Conservation (phyloP, 2,888 invertebrate genomes). For the Netelia melanura region DNA sequence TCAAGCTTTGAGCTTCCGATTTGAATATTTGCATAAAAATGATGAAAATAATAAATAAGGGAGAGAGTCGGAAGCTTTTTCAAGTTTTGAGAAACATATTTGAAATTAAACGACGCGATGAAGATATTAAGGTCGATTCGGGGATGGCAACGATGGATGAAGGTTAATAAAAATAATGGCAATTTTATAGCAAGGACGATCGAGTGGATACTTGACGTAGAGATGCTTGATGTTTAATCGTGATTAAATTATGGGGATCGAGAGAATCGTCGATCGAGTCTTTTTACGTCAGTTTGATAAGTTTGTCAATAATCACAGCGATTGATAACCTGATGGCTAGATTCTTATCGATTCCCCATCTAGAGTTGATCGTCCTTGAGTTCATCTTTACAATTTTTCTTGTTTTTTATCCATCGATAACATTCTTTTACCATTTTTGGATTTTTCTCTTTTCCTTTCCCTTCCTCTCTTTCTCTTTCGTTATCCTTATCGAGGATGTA, state of each 20-base stretch:
- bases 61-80: no score
- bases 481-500: background rate
- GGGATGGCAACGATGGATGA: no score
- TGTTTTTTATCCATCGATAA: background rate
- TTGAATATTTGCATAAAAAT: background rate
- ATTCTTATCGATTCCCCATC: background rate
- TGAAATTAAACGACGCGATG: no score
- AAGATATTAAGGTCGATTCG: no score
- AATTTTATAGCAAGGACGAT: no score
- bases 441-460: background rate
- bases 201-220: no score
- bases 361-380: background rate
- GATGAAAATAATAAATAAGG: no score
- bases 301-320: background rate
- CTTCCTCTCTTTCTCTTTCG: background rate
- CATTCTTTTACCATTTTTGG: background rate
- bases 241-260: background rate
- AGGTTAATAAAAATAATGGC: no score
- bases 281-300: background rate
- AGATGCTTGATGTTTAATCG: background rate
- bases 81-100: no score
- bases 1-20: conserved; percentile 66
- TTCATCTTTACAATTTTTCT: background rate
- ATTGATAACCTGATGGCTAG: background rate
- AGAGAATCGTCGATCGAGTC: background rate